Percentiles rank a stretch among this genome's conserved stretches.
Evolutionary conservation across 2,113 vertebrate species (phyloP).

Genomic region (Nibea albiflora): DNA sequence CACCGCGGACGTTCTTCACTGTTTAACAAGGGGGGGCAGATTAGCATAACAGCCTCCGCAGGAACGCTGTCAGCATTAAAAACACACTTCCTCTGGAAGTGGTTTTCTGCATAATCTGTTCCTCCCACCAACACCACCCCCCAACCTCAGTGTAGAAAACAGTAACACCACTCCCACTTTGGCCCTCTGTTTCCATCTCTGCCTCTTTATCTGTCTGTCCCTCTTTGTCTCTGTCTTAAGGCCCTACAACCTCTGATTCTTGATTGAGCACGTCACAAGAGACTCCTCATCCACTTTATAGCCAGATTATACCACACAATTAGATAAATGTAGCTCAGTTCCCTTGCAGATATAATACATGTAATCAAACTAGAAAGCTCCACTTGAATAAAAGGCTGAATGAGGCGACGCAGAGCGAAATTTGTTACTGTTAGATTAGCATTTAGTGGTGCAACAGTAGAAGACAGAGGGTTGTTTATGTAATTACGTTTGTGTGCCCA

Average conservation of each 20-base stretch:
- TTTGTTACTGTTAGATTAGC: conserved; percentile 3
- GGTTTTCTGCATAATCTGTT: conserved; percentile 77
- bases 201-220: background rate
- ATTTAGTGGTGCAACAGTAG: conserved; percentile 11
- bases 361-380: background rate
- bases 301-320: background rate
- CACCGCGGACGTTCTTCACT: conserved; percentile 61
- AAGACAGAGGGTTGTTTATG: conserved; percentile 25
- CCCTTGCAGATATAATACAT: background rate
- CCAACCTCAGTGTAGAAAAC: conserved; percentile 9
- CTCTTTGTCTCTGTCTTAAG: background rate
- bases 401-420: background rate
- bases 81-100: conserved; percentile 80
- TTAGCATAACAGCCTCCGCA: conserved; percentile 82
- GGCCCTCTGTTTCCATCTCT: background rate
- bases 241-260: background rate
- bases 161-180: conserved; percentile 1
- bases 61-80: conserved; percentile 78
- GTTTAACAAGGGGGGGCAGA: conserved; percentile 73
- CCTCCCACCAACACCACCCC: conserved; percentile 45
- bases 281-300: background rate
- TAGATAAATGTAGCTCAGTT: background rate
- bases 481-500: conserved; percentile 5
- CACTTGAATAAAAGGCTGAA: background rate
- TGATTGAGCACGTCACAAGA: background rate